These are phyloP conservation scores for Podocnemis expansa DNA, from an alignment of 2,113 vertebrate species.

Conservation along the genomic window DNA sequence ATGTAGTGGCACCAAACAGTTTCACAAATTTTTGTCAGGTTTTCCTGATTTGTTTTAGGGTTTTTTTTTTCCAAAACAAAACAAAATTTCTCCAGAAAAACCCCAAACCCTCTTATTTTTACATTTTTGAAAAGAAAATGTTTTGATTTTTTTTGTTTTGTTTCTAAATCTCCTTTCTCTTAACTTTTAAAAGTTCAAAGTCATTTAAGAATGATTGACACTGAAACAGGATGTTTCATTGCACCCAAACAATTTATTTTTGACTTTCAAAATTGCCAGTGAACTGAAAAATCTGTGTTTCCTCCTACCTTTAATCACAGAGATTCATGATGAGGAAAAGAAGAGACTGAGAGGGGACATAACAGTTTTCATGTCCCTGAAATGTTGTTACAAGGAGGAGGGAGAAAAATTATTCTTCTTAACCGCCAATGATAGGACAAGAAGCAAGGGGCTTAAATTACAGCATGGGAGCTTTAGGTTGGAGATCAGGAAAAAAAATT, in stretches of 20 bases:
- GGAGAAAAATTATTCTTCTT: too few relatives aligned
- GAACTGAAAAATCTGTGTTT: not conserved
- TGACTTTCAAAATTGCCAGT: not conserved
- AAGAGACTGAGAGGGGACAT: too few relatives aligned
- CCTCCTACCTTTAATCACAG: not conserved
- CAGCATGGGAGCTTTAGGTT: too few relatives aligned
- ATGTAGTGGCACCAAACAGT: not conserved
- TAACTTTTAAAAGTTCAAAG: not conserved
- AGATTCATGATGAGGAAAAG: not conserved
- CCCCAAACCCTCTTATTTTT: not conserved
- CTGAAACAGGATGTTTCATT: not conserved
- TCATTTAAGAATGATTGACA: not conserved
- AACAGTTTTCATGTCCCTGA: too few relatives aligned
- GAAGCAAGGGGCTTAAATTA: too few relatives aligned
- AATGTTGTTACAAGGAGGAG: too few relatives aligned
- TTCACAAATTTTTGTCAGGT: not conserved
- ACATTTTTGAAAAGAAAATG: not conserved
- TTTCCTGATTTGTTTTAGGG: not conserved
- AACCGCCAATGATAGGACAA: too few relatives aligned
- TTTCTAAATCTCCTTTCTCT: not conserved
- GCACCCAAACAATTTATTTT: not conserved
- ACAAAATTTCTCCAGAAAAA: not conserved
- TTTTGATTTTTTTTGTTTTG: not conserved
- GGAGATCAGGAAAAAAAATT: too few relatives aligned
- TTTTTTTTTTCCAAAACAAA: too few relatives aligned